Evolutionary conservation across 2,888 invertebrate genomes (phyloP).

Genomic region (Sclerodermus sp.): DNA sequence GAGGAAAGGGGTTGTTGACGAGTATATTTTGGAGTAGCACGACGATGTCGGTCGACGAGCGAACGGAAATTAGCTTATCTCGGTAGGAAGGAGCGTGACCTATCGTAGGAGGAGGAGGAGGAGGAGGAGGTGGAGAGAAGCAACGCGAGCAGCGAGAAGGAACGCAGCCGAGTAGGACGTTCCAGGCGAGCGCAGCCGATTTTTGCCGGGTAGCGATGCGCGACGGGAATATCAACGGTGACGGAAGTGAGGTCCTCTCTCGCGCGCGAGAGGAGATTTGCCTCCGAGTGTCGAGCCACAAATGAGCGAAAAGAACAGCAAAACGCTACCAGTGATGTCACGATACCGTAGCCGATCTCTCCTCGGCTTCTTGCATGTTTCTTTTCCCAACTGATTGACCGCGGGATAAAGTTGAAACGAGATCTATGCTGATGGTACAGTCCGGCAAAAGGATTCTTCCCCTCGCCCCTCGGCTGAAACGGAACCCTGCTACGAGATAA

Average conservation of each 20-base stretch:
- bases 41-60: no score
- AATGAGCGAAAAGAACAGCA: no score
- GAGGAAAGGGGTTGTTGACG: no score
- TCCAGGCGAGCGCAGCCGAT: conserved; percentile 28
- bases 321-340: no score
- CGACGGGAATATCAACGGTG: conserved; percentile 30
- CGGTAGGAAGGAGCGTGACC: no score
- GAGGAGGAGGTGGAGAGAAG: conserved; percentile 8
- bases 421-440: conserved; percentile 26
- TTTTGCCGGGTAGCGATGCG: conserved; percentile 28
- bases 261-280: not conserved
- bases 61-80: no score
- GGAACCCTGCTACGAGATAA: no score
- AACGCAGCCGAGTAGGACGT: conserved; percentile 28
- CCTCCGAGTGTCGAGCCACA: no score
- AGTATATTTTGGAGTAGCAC: no score
- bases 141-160: conserved; percentile 16
- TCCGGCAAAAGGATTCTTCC: no score
- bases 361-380: conserved; percentile 8
- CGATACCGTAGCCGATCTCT: not conserved
- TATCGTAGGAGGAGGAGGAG: no score
- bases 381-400: conserved; percentile 3
- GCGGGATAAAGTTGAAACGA: conserved; percentile 22
- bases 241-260: conserved; percentile 23
- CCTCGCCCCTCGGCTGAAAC: no score